These are phyloP conservation scores for Hybos culiciformis DNA, from an alignment of 2,888 invertebrate genomes.

Conservation along the genomic window DNA sequence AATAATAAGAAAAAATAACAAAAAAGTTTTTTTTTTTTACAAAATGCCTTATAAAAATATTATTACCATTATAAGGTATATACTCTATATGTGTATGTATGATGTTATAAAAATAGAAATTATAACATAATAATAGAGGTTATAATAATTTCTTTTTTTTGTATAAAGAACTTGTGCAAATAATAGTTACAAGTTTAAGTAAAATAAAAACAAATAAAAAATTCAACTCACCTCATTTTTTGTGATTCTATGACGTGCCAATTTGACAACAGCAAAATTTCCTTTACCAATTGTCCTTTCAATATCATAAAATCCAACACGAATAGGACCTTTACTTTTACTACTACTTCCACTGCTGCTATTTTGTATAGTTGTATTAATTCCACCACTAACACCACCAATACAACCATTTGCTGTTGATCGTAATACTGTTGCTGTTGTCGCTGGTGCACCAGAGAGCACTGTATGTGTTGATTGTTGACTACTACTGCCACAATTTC, in stretches of 20 bases:
- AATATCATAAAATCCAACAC: conserved; percentile 96
- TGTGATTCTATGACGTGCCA: conserved; percentile 94
- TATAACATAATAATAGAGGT: too few species aligned
- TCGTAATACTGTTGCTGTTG: background rate
- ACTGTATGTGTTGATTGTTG: background rate
- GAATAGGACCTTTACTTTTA: conserved; percentile 53
- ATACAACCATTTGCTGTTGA: conserved; percentile 14
- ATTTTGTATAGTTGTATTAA: background rate
- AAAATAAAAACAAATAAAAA: background rate
- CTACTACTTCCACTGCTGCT: conserved; percentile 13
- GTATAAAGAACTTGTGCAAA: background rate
- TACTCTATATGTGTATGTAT: too few species aligned
- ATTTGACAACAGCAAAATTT: conserved; percentile 97
- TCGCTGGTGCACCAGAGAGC: background rate
- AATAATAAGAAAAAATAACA: too few species aligned
- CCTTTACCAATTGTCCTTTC: conserved; percentile 97
- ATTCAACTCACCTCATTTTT: conserved; percentile 83
- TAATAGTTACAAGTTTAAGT: background rate
- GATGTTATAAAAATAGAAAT: too few species aligned
- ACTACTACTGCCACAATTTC: background rate
- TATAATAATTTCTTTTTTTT: too few species aligned
- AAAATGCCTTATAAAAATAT: too few species aligned
- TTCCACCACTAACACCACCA: conserved; percentile 6
- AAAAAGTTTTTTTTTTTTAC: too few species aligned
- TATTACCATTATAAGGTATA: too few species aligned